A percentile compares a stretch with the other conserved stretches of the same genome.
Evolutionary conservation across 1,140 invertebrate species (phyloP).

Genomic region (Hetaerina americana): DNA sequence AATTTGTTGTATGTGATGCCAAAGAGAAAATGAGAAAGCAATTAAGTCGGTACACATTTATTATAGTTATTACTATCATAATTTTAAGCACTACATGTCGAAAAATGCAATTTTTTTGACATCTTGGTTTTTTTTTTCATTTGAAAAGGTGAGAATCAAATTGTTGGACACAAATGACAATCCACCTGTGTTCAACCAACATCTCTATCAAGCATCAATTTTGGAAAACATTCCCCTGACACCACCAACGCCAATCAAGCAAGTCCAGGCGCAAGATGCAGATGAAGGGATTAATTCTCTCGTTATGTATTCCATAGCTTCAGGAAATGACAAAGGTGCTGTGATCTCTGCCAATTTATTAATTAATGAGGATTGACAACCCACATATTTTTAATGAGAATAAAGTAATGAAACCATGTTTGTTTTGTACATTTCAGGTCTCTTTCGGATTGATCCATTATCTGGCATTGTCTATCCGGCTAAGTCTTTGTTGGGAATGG

Average conservation of each 20-base stretch:
- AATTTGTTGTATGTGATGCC: no score
- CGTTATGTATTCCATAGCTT: constrained; percentile 57
- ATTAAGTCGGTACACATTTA: no score
- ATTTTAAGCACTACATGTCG: no score
- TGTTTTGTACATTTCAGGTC: constrained; percentile 31
- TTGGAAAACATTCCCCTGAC: constrained; percentile 67
- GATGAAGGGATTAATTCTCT: constrained; percentile 64
- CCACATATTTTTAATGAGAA: not conserved
- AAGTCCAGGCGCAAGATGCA: constrained; percentile 59
- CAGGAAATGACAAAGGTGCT: constrained; percentile 51
- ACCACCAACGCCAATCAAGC: constrained; percentile 62
- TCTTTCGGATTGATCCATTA: constrained; percentile 56
- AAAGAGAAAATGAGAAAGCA: no score
- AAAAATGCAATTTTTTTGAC: no score
- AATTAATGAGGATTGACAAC: not conserved
- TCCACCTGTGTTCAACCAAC: constrained; percentile 57
- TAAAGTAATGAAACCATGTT: not conserved
- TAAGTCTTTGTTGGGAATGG: constrained; percentile 46
- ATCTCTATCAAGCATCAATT: constrained; percentile 60
- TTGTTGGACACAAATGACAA: constrained; percentile 76
- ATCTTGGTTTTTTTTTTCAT: constrained; percentile 7
- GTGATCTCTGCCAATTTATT: not conserved
- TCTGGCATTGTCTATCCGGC: constrained; percentile 67
- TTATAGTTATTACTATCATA: no score
- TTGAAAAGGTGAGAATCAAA: constrained; percentile 7